These are phyloP conservation scores for Noctua pronuba DNA, from an alignment of 2,888 invertebrate species.

Conservation along the genomic window DNA sequence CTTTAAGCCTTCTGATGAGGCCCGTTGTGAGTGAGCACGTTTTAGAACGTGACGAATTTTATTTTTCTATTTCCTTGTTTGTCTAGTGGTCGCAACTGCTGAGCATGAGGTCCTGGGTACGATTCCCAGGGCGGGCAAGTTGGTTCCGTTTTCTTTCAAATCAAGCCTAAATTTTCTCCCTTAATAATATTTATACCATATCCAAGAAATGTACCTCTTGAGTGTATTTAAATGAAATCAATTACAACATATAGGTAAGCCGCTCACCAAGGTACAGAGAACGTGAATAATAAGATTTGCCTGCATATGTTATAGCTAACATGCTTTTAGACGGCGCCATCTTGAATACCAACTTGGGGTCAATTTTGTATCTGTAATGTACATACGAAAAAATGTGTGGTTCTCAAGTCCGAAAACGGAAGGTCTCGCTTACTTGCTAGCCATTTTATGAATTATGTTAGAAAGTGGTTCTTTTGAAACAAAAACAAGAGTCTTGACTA, in stretches of 20 bases:
- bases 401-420: background rate
- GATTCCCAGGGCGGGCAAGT: too few relatives aligned
- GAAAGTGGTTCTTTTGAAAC: too few relatives aligned
- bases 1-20: too few relatives aligned
- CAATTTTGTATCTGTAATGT: background rate
- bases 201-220: conserved; percentile 33
- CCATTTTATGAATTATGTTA: too few relatives aligned
- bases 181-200: conserved; percentile 8
- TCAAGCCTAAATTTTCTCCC: background rate
- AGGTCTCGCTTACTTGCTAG: background rate
- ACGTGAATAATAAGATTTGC: conserved; percentile 49
- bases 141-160: background rate
- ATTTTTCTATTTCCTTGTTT: too few relatives aligned
- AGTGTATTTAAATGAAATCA: conserved; percentile 62
- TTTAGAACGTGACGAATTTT: too few relatives aligned
- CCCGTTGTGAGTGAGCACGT: too few relatives aligned
- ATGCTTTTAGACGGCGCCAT: background rate
- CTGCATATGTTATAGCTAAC: conserved; percentile 37
- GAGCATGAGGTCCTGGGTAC: too few relatives aligned
- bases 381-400: too few relatives aligned
- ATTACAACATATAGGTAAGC: conserved; percentile 60
- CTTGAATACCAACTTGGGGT: background rate
- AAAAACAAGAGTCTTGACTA: too few relatives aligned
- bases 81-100: too few relatives aligned
- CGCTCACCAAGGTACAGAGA: conserved; percentile 32